Evolutionary conservation across 2,888 invertebrate species (phyloP), one percentile per base, ranked within the genome.

Genomic region (Netelia melanura): DNA sequence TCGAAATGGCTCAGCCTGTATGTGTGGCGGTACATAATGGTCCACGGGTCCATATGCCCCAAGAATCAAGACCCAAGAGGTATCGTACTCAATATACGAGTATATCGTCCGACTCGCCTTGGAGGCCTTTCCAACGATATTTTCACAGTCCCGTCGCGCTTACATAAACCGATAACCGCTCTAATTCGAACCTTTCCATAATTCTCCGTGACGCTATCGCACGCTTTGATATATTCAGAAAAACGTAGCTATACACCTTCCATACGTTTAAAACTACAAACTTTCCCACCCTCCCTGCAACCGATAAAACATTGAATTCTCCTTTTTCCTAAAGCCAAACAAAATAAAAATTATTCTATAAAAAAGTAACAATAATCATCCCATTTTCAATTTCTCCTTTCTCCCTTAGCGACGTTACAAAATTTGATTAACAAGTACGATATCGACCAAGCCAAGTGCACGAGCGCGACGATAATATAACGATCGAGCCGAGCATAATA

Each of bases 81-180:
- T 65, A 65, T 65, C 25, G 17, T 3, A 68, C 68, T 17, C 43
- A 21, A 8, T 14, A 48, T 17, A 0, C 17, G 17, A 17, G 17
- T 48, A 48, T 48, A 48, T 67, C 43, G n/a, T 61, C 81, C 80
- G 80, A 88, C 77, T 89, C 86, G 90, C 90, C 90, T 90, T 87
- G 89, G 30, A 89, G 88, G 88, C 89, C 88, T 88, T 79, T 87
- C 88, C 87, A 89, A 52, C 75, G 23, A 75, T 70, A 71, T 71
- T 43, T 65, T 88, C 87, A 85, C 87, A 84, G 87, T 74, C 68
- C 30, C 87, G 85, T 61, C 85, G 88, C 87, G 86, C 88, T 91
- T 91, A 90, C 89, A 89, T 90, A 90, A 90, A 30, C 30, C 87
- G 84, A 88, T 88, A 67, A 89, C 86, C 88, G 88, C 88, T 90